These are phyloP conservation scores for Cheilinus undulatus DNA, from an alignment of 2,113 vertebrate genomes.

Conservation along the genomic window DNA sequence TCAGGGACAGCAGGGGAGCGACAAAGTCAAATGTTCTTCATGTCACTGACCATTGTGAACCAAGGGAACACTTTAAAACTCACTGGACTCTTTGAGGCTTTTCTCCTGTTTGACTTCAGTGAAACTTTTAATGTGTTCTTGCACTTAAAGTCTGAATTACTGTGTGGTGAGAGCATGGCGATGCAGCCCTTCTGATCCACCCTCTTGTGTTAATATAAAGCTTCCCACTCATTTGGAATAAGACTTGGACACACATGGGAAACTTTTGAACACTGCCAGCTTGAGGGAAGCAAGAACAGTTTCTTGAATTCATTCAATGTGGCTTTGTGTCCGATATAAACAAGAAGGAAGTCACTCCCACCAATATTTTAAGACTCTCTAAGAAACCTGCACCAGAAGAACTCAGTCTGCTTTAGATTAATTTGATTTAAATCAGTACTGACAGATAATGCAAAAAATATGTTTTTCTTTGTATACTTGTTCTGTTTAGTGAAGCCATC, in stretches of 20 bases:
- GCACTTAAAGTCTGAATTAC: slow-evolving; percentile 42
- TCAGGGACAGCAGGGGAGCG: slow-evolving; percentile 48
- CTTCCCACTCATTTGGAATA: slow-evolving; percentile 53
- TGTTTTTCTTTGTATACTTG: background rate
- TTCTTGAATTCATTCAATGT: slow-evolving; percentile 48
- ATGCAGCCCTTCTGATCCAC: slow-evolving; percentile 53
- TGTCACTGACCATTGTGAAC: slow-evolving; percentile 22
- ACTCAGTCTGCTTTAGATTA: too few relatives aligned
- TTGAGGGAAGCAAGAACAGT: slow-evolving; percentile 46
- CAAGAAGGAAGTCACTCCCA: slow-evolving; percentile 51
- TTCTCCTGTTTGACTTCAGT: slow-evolving; percentile 22
- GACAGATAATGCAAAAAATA: background rate
- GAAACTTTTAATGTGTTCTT: slow-evolving; percentile 39
- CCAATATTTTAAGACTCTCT: slow-evolving; percentile 33
- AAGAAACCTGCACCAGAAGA: background rate
- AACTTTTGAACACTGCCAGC: slow-evolving; percentile 29
- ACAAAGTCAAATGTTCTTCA: slow-evolving; percentile 41
- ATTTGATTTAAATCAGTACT: too few relatives aligned
- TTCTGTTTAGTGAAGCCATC: background rate
- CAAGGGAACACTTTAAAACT: slow-evolving; percentile 26
- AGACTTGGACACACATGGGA: slow-evolving; percentile 45
- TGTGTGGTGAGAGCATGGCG: slow-evolving; percentile 50
- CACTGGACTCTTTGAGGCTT: slow-evolving; percentile 19
- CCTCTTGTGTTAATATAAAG: slow-evolving; percentile 40
- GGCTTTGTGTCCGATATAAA: slow-evolving; percentile 61